These are phyloP conservation scores for Orientallactaga bullata DNA, from an alignment of 2,113 vertebrate species.

Conservation along the genomic window DNA sequence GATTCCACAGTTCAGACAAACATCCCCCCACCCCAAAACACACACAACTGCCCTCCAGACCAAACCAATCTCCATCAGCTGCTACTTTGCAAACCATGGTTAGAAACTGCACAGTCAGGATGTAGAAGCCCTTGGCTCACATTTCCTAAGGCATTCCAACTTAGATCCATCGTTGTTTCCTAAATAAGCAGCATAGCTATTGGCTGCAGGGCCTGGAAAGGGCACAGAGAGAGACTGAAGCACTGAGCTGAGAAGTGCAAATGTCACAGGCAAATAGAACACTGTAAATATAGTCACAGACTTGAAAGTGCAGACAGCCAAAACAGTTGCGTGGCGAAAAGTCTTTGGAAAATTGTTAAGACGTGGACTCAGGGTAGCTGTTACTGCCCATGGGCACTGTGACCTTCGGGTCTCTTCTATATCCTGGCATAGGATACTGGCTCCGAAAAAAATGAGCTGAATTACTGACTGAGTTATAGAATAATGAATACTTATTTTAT, in stretches of 20 bases:
- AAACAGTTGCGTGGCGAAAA: constrained; percentile 26
- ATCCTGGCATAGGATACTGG: background rate
- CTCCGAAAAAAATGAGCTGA: background rate
- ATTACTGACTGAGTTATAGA: background rate
- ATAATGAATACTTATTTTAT: constrained; percentile 19
- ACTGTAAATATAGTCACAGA: constrained; percentile 62
- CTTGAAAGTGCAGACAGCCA: constrained; percentile 32
- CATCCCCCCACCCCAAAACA: background rate
- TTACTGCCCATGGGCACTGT: background rate
- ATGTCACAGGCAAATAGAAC: constrained; percentile 80
- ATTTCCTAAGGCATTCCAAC: constrained; percentile 35
- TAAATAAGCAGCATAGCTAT: constrained; percentile 56
- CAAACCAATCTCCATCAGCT: no score
- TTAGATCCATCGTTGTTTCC: constrained; percentile 23
- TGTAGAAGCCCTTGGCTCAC: constrained; percentile 11
- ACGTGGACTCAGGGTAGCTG: background rate
- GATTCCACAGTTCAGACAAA: background rate
- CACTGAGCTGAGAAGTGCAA: constrained; percentile 76
- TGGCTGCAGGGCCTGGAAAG: constrained; percentile 78
- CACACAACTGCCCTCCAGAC: background rate
- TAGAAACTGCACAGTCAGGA: background rate
- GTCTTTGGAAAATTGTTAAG: constrained; percentile 59
- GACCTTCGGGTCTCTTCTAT: background rate
- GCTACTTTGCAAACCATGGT: constrained; percentile 13
- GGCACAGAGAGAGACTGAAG: constrained; percentile 79